These are phyloP conservation scores for Bambusicola thoracicus DNA, from an alignment of 2,113 vertebrate species.

Conservation along the genomic window DNA sequence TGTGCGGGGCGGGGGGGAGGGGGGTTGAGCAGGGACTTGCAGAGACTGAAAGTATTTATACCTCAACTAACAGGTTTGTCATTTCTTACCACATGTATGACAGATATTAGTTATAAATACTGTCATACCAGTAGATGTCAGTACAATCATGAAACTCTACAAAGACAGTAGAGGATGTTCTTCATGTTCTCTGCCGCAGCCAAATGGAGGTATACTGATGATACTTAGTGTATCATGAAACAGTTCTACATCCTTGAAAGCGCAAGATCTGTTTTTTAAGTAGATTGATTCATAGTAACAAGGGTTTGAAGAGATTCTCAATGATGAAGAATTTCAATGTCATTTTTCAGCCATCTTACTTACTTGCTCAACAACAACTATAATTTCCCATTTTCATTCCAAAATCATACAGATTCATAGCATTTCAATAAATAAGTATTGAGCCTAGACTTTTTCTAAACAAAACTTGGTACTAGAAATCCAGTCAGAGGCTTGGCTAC, in stretches of 20 bases:
- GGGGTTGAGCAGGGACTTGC: neutral
- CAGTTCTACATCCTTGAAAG: neutral
- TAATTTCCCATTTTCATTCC: neutral
- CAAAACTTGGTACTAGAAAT: neutral
- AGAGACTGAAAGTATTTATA: neutral
- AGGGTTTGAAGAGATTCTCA: constrained; percentile 9
- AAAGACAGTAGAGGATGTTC: neutral
- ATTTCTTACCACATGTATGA: neutral
- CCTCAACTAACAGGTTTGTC: neutral
- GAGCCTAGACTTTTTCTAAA: neutral
- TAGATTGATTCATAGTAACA: constrained; percentile 4
- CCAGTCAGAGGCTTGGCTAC: neutral
- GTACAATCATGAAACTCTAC: constrained; percentile 69
- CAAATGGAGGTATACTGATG: constrained; percentile 21
- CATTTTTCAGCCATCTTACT: constrained; percentile 38
- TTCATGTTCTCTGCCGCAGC: neutral
- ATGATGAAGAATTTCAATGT: neutral
- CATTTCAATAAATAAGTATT: neutral
- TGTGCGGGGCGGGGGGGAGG: neutral
- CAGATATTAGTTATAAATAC: neutral
- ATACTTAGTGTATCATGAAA: constrained; percentile 44
- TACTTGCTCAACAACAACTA: neutral
- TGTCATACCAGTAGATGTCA: constrained; percentile 80
- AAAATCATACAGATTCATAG: neutral
- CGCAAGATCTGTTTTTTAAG: neutral